Evolutionary conservation across 1,140 invertebrate species (phyloP).

Genomic region (Acyrthosiphon pisum): DNA sequence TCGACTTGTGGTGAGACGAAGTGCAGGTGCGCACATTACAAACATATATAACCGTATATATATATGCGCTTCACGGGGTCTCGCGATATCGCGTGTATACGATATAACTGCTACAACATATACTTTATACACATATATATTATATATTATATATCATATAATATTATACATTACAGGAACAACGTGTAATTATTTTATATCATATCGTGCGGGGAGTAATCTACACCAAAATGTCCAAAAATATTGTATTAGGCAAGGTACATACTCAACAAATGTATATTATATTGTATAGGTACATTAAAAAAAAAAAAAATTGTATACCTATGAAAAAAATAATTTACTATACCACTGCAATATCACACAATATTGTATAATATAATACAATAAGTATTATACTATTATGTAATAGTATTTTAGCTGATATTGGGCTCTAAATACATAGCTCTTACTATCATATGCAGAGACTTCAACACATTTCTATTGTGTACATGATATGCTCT

Average conservation of each 20-base stretch:
- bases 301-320: not conserved
- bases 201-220: not conserved
- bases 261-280: not conserved
- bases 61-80: not conserved
- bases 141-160: no score
- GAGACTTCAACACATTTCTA: no score
- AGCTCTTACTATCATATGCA: no score
- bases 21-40: not conserved
- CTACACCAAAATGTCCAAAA: not conserved
- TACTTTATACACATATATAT: no score
- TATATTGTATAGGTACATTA: no score
- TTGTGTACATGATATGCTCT: not conserved
- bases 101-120: not conserved
- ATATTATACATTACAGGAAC: not conserved
- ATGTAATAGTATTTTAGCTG: no score
- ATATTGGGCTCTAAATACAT: no score
- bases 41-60: not conserved
- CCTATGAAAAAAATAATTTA: not conserved
- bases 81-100: not conserved
- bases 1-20: not conserved
- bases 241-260: not conserved
- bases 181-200: slow-evolving; percentile 11
- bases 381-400: no score
- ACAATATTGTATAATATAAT: no score
- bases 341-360: no score